Base-by-base conservation (phyloP, 2,797 vertebrate species). In the Aphelocoma californica region DNA sequence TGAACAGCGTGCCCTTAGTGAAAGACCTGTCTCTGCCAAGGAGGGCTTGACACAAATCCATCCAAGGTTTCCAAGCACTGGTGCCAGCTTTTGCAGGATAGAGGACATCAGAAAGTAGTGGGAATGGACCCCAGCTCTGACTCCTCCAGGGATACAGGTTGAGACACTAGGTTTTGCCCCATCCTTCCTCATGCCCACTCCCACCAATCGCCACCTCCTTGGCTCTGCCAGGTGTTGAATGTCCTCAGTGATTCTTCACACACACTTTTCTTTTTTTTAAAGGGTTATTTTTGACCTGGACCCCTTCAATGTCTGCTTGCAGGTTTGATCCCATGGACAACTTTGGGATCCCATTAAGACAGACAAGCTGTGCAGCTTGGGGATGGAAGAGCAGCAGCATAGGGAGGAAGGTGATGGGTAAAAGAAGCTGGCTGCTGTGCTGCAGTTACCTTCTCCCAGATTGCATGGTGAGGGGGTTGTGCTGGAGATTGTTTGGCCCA, bases 161-260 rank as follows among this genome's bases (percentile, higher is more conserved):
- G 64, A 80, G 56, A 25, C 28, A 9, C 7, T 9, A 34, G 9
- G 8, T 44, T 72, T 82, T 73, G 8, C 17, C 31, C 28, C 23
- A 34, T 70, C 20, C 26, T 78, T 87, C 25, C 38, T 74, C n/a
- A 14, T 64, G 16, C n/a, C 62, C 47, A 5, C 12, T 91, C 24
- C 9, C 21, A 32, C 25, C 0, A 0, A 11, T 36, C 0, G 0
- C 18, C 34, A 31, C 21, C 25, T 29, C 25, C 29, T 32, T 2
- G 2, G 10, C 54, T 94, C 51, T 88, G 21, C 8, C 28, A 34
- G 10, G 12, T 45, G 14, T 65, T 81, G 23, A 26, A 18, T 16
- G 18, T 50, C 45, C 34, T 61, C 74, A 64, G 28, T 16, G n/a
- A 54, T 45, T 42, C 32, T 80, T 64, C 24, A 15, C 8, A 18